phyloP scores from a whole-genome alignment of 2,113 vertebrate genomes.

The Isichthys henryi region DNA sequence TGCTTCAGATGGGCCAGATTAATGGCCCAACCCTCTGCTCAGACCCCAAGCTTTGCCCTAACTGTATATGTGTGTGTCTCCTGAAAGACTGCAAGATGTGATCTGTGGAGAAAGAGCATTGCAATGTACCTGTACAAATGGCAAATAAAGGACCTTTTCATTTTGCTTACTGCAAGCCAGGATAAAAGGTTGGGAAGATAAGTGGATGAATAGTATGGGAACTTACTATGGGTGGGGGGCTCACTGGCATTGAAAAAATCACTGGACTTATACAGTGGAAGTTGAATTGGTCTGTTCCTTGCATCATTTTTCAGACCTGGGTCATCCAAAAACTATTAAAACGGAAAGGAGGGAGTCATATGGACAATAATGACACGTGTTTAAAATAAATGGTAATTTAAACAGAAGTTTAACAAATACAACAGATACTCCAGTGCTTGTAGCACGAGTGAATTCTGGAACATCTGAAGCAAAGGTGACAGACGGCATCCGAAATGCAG shows the following conservation, averaged over 20 bases:
- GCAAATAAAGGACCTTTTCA: neutral
- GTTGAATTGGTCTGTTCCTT: conserved; percentile 56
- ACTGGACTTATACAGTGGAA: conserved; percentile 54
- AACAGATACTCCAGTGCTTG: neutral
- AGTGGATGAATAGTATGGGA: neutral
- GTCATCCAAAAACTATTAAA: conserved; percentile 59
- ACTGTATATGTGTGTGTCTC: neutral
- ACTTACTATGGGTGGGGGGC: conserved; percentile 41
- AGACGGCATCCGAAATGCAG: neutral
- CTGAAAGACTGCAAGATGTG: neutral
- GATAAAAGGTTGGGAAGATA: neutral
- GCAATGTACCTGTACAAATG: neutral
- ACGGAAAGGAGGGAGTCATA: neutral
- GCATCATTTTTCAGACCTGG: conserved; percentile 56
- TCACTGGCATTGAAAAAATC: conserved; percentile 25
- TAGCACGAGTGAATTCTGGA: neutral
- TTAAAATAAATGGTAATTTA: neutral
- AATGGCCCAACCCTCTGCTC: neutral
- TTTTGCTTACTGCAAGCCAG: neutral
- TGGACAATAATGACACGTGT: neutral
- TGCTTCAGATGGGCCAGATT: neutral
- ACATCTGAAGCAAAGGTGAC: neutral
- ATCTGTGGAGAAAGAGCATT: neutral
- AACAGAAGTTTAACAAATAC: neutral
- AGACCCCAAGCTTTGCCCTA: neutral